These are phyloP conservation scores for Microctenopoma steveboyesi DNA, from an alignment of 2,797 vertebrate species.

Conservation along the genomic window DNA sequence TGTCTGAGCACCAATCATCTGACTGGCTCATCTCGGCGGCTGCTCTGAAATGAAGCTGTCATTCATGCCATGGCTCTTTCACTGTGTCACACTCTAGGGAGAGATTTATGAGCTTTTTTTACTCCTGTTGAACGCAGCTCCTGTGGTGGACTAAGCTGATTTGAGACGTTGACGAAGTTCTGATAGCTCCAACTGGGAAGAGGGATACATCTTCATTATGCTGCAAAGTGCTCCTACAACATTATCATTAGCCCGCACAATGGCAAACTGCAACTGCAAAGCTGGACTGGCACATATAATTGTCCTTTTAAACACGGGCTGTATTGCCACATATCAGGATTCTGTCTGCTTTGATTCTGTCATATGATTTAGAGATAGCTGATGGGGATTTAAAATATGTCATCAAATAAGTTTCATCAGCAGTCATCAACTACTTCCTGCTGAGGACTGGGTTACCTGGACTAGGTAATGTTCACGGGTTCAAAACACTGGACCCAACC, in stretches of 20 bases:
- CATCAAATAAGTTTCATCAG: slow-evolving; percentile 16
- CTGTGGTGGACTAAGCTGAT: slow-evolving; percentile 61
- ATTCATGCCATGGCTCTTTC: slow-evolving; percentile 57
- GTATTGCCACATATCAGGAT: slow-evolving; percentile 22
- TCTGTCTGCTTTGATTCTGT: slow-evolving; percentile 32
- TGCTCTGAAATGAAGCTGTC: slow-evolving; percentile 74
- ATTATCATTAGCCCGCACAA: slow-evolving; percentile 72
- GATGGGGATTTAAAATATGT: slow-evolving; percentile 27
- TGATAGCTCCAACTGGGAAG: slow-evolving; percentile 63
- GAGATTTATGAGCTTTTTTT: slow-evolving; percentile 64
- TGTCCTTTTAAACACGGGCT: slow-evolving; percentile 52
- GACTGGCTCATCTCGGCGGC: slow-evolving; percentile 44
- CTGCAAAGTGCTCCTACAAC: slow-evolving; percentile 64
- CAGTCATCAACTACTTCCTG: neutral
- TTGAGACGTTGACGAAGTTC: slow-evolving; percentile 71
- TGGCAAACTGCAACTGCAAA: slow-evolving; percentile 28
- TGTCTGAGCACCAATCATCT: slow-evolving; percentile 71
- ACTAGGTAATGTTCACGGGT: too few species aligned
- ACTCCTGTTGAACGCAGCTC: slow-evolving; percentile 40
- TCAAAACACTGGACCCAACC: too few species aligned
- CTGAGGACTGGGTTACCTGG: too few species aligned
- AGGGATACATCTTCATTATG: slow-evolving; percentile 74
- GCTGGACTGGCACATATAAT: slow-evolving; percentile 22
- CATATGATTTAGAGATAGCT: slow-evolving; percentile 32
- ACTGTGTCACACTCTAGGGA: slow-evolving; percentile 42